Percentiles rank a stretch among this genome's conserved stretches.
Conservation (phyloP, 2,113 vertebrate genomes). For the Ciconia boyciana region DNA sequence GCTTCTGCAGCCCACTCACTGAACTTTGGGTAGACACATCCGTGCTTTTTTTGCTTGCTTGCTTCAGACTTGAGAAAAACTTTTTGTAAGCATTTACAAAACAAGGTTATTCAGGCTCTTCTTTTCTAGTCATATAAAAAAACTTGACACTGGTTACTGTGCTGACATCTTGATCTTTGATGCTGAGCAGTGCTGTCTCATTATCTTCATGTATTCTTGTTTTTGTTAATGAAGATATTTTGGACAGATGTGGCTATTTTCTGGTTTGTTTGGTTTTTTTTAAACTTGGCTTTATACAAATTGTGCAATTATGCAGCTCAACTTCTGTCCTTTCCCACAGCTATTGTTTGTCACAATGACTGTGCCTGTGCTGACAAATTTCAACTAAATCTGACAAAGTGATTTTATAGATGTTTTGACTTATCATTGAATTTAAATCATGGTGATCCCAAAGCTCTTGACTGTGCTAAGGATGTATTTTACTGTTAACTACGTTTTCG, state of each 20-base stretch:
- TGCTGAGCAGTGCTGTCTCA: background rate
- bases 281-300: background rate
- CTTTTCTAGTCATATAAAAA: background rate
- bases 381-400: background rate
- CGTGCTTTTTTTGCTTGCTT: background rate
- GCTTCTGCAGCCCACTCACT: background rate
- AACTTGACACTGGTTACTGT: background rate
- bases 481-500: background rate
- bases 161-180: background rate
- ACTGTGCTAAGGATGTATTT: background rate
- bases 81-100: background rate
- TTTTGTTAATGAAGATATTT: background rate
- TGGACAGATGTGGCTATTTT: background rate
- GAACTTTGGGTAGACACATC: background rate
- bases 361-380: background rate
- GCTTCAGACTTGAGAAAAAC: background rate
- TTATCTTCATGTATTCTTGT: background rate
- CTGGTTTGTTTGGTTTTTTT: background rate
- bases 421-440: background rate
- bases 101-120: background rate
- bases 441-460: background rate
- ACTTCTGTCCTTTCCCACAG: background rate
- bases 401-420: background rate
- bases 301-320: background rate
- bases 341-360: background rate